phyloP scores from a whole-genome alignment of 1,140 invertebrate genomes.

The Dermatophagoides farinae region DNA sequence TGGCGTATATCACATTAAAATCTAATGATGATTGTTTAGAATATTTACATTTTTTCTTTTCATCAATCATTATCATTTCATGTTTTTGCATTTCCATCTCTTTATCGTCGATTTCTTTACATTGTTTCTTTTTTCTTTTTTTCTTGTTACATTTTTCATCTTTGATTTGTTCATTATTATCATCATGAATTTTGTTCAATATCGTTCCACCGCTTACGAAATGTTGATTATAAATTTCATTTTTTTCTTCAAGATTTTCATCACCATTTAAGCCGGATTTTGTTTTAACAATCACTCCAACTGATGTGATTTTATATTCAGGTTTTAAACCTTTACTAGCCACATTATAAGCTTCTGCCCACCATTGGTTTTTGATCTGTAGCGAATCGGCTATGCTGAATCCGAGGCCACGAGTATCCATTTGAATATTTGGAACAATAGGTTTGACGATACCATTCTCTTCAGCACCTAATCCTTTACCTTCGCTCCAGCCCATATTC shows the following conservation, averaged over 20 bases:
- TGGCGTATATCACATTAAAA: conserved; percentile 8
- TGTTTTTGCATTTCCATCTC: neutral
- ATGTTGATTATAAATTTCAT: neutral
- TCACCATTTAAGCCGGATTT: neutral
- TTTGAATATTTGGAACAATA: conserved; percentile 5
- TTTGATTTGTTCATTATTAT: neutral
- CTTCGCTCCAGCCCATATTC: conserved; percentile 11
- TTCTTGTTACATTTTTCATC: neutral
- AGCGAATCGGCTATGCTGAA: neutral
- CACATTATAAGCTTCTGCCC: conserved; percentile 5
- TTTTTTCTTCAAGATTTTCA: neutral
- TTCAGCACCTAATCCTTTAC: conserved; percentile 1
- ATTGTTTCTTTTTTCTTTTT: conserved; percentile 1
- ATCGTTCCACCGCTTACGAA: neutral
- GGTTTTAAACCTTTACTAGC: neutral
- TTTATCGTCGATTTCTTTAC: neutral
- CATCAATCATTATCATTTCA: neutral
- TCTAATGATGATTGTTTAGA: neutral
- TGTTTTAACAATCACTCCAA: neutral
- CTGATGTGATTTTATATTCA: neutral
- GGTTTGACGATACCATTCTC: conserved; percentile 6
- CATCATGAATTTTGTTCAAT: neutral
- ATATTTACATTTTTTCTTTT: neutral
- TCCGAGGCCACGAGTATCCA: conserved; percentile 4
- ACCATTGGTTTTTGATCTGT: conserved; percentile 7